Evolutionary conservation across 2,113 vertebrate genomes (phyloP).

Genomic region (Callionymus lyra): DNA sequence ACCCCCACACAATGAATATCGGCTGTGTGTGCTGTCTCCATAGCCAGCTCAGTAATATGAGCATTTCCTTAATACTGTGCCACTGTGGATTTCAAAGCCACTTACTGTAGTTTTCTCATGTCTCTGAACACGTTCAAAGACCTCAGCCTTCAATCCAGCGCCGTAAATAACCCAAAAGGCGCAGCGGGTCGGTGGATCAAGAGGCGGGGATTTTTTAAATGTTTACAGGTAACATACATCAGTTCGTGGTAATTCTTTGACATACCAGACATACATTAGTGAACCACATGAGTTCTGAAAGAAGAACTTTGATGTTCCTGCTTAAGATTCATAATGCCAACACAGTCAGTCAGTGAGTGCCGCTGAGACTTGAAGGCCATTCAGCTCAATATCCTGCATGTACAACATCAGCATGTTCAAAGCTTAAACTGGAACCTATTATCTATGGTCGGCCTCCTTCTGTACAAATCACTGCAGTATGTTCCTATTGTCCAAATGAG

Average conservation of each 20-base stretch:
- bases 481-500: slow-evolving; percentile 26
- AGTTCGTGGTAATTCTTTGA: slow-evolving; percentile 4
- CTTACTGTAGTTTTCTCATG: slow-evolving; percentile 53
- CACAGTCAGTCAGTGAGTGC: slow-evolving; percentile 44
- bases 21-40: slow-evolving; percentile 53
- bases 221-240: background rate
- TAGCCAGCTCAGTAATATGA: slow-evolving; percentile 63
- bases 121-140: slow-evolving; percentile 46
- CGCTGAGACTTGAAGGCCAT: slow-evolving; percentile 37
- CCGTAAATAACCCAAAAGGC: slow-evolving; percentile 40
- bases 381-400: slow-evolving; percentile 49
- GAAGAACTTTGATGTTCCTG: slow-evolving; percentile 50
- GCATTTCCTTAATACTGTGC: slow-evolving; percentile 57
- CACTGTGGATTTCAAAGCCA: slow-evolving; percentile 63
- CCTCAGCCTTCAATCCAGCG: slow-evolving; percentile 27
- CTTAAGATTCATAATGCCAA: slow-evolving; percentile 53
- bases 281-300: slow-evolving; percentile 27
- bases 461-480: background rate
- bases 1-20: slow-evolving; percentile 44
- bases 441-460: slow-evolving; percentile 23
- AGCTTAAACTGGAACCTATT: slow-evolving; percentile 35
- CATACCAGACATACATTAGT: slow-evolving; percentile 21
- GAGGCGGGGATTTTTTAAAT: slow-evolving; percentile 8
- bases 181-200: slow-evolving; percentile 21
- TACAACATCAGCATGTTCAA: slow-evolving; percentile 44